Percentiles rank a stretch among this genome's conserved stretches.
phyloP scores from a whole-genome alignment of 2,113 vertebrate genomes.

The Corythornis vintsioides region DNA sequence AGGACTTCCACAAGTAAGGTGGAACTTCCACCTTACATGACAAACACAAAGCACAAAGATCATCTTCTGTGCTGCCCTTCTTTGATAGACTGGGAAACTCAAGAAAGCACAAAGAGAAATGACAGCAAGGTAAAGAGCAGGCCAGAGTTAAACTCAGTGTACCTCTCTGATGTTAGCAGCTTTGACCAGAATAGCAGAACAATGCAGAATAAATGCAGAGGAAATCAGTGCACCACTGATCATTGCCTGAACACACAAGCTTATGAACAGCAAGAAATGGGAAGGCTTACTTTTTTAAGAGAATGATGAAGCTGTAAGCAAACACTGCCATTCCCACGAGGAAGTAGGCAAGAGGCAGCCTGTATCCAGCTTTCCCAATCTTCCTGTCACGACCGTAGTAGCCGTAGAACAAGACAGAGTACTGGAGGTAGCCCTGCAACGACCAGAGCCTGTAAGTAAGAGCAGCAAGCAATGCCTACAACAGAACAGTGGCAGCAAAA shows the following conservation, averaged over 20 bases:
- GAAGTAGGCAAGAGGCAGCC: constrained; percentile 94
- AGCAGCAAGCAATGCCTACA: background rate
- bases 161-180: background rate
- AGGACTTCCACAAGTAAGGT: background rate
- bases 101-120: background rate
- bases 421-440: constrained; percentile 94
- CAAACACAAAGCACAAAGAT: background rate
- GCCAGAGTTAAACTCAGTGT: background rate
- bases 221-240: background rate
- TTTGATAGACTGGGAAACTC: background rate
- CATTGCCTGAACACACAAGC: background rate
- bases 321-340: constrained; percentile 98
- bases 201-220: background rate
- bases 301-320: constrained; percentile 96
- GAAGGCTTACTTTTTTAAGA: constrained; percentile 89
- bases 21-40: background rate
- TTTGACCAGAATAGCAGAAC: background rate
- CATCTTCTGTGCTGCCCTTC: background rate
- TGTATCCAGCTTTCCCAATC: constrained; percentile 91
- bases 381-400: constrained; percentile 91
- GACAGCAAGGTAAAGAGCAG: background rate
- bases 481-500: fast-evolving
- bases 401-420: constrained; percentile 96
- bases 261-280: background rate
- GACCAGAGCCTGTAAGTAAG: background rate